These are phyloP conservation scores for Andrena bucephala DNA, from an alignment of 2,888 invertebrate genomes.

Conservation along the genomic window DNA sequence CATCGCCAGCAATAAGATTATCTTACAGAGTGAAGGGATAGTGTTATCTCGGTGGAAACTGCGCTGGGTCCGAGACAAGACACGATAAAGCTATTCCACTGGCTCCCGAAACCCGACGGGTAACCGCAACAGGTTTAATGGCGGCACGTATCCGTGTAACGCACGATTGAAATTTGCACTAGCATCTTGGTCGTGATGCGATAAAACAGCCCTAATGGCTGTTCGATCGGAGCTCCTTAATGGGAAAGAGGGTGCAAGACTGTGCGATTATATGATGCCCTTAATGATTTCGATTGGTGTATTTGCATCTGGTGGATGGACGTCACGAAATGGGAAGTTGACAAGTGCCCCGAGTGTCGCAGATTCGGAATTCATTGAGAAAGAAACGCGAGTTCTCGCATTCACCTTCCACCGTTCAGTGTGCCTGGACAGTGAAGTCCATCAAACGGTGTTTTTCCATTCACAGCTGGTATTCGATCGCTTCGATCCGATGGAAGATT, in stretches of 20 bases:
- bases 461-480: background rate
- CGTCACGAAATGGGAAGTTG: too few species aligned
- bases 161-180: slow-evolving; percentile 60
- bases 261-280: too few species aligned
- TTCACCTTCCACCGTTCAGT: too few species aligned
- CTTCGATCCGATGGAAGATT: background rate
- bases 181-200: slow-evolving; percentile 10
- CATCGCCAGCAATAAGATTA: slow-evolving; percentile 69
- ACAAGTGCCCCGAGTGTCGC: too few species aligned
- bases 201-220: slow-evolving; percentile 30
- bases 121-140: slow-evolving; percentile 67
- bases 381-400: too few species aligned
- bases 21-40: slow-evolving; percentile 56
- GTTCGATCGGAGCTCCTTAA: background rate
- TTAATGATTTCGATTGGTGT: too few species aligned
- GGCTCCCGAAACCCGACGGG: slow-evolving; percentile 57
- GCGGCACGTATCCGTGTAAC: slow-evolving; percentile 51
- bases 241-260: too few species aligned
- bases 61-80: slow-evolving; percentile 61
- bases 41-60: slow-evolving; percentile 66
- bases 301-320: too few species aligned
- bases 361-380: too few species aligned
- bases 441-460: background rate
- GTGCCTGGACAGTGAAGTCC: too few species aligned
- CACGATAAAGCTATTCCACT: slow-evolving; percentile 72